These are phyloP conservation scores for Anolis carolinensis DNA, from an alignment of 2,113 vertebrate species.

Conservation along the genomic window DNA sequence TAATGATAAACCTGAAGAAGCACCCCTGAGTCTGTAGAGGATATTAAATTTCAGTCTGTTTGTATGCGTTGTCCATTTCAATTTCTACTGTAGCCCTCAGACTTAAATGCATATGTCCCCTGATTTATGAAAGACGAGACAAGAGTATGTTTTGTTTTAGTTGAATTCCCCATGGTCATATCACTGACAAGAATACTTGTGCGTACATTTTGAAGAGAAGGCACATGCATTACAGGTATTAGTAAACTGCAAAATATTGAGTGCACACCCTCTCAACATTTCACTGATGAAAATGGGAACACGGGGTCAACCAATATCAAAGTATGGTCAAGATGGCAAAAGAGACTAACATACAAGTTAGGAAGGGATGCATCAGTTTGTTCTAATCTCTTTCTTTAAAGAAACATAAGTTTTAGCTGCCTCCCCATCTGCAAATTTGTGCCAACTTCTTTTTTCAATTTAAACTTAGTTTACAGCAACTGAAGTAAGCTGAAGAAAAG, in stretches of 20 bases:
- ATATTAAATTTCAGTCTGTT: not conserved
- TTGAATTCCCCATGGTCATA: not conserved
- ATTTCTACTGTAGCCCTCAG: not conserved
- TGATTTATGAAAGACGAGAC: not conserved
- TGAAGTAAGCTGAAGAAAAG: no score
- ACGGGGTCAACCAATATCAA: no score
- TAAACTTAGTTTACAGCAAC: no score
- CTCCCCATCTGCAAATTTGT: no score
- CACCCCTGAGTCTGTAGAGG: not conserved
- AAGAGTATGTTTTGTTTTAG: not conserved
- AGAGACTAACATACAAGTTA: no score
- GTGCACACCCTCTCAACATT: no score
- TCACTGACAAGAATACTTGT: not conserved
- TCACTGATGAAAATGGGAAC: no score
- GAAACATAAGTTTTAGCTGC: no score
- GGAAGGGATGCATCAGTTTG: no score
- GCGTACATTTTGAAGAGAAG: not conserved
- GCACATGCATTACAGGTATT: not conserved
- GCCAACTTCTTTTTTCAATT: no score
- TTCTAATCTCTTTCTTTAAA: no score
- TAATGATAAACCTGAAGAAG: not conserved
- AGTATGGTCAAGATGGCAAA: no score
- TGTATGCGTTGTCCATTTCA: not conserved
- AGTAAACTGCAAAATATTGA: not conserved
- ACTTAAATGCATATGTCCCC: not conserved